phyloP scores from a whole-genome alignment of 2,113 vertebrate species.

The Esox niger region DNA sequence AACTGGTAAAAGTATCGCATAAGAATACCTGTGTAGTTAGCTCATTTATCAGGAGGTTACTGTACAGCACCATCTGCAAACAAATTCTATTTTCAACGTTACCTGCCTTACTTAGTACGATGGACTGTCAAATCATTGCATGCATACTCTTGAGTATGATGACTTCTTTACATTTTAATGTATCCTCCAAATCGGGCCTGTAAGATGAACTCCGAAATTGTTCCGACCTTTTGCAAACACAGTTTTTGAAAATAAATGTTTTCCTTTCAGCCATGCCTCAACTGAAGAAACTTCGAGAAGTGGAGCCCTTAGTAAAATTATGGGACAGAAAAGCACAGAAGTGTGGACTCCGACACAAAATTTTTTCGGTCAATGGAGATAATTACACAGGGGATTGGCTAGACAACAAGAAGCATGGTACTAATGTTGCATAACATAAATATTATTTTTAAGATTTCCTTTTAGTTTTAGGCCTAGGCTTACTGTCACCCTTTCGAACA shows the following conservation, averaged over 20 bases:
- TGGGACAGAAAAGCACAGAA: slow-evolving; percentile 83
- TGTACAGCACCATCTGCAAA: too few relatives aligned
- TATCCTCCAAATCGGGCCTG: too few relatives aligned
- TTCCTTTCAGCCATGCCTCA: slow-evolving; percentile 70
- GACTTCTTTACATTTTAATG: neutral
- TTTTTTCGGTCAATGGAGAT: slow-evolving; percentile 78
- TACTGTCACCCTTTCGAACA: too few relatives aligned
- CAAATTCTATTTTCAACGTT: too few relatives aligned
- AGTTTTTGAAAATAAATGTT: neutral
- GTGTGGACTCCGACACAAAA: slow-evolving; percentile 70
- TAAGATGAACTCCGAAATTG: too few relatives aligned
- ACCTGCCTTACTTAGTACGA: too few relatives aligned
- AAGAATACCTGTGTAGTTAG: neutral
- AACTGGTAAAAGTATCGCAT: neutral
- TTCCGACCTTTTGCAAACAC: neutral
- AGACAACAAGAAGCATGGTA: slow-evolving; percentile 85
- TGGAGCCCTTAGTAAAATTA: slow-evolving; percentile 58
- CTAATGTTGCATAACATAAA: too few relatives aligned
- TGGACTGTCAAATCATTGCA: too few relatives aligned
- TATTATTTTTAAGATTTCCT: too few relatives aligned
- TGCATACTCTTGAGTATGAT: too few relatives aligned
- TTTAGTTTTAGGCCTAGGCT: too few relatives aligned
- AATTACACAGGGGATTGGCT: slow-evolving; percentile 87
- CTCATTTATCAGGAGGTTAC: neutral
- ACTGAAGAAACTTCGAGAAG: slow-evolving; percentile 54